Percentiles rank a stretch among this genome's conserved stretches.
phyloP scores from a whole-genome alignment of 2,797 vertebrate species.

The Garrulus glandarius region DNA sequence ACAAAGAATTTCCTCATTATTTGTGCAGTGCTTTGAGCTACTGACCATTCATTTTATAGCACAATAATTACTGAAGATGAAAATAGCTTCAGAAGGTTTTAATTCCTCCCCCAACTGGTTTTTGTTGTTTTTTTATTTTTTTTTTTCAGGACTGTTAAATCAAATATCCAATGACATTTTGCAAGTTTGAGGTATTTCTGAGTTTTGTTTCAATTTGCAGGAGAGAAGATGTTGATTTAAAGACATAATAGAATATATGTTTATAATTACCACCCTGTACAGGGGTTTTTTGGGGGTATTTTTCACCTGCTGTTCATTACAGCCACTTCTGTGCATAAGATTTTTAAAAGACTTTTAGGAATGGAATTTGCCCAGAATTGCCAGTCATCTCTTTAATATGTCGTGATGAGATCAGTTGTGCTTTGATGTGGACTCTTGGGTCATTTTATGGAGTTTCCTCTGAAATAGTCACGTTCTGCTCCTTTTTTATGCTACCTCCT shows the following conservation, averaged over 20 bases:
- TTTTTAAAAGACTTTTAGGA: background rate
- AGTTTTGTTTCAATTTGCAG: background rate
- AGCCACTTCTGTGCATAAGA: background rate
- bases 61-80: background rate
- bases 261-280: background rate
- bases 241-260: background rate
- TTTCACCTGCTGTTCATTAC: background rate
- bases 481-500: background rate
- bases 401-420: background rate
- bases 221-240: background rate
- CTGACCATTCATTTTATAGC: background rate
- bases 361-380: background rate
- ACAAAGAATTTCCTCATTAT: background rate
- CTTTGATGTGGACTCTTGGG: background rate
- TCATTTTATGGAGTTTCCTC: background rate
- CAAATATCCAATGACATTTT: background rate
- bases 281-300: background rate
- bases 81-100: background rate
- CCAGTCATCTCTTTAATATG: background rate
- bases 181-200: background rate
- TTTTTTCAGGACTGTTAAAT: background rate
- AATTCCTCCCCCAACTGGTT: accelerated
- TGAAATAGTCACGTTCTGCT: background rate
- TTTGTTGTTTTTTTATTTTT: background rate
- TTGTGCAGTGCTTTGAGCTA: background rate